Evolutionary conservation across 1,140 invertebrate genomes (phyloP).

Genomic region (Pygmarrhopalites habei): DNA sequence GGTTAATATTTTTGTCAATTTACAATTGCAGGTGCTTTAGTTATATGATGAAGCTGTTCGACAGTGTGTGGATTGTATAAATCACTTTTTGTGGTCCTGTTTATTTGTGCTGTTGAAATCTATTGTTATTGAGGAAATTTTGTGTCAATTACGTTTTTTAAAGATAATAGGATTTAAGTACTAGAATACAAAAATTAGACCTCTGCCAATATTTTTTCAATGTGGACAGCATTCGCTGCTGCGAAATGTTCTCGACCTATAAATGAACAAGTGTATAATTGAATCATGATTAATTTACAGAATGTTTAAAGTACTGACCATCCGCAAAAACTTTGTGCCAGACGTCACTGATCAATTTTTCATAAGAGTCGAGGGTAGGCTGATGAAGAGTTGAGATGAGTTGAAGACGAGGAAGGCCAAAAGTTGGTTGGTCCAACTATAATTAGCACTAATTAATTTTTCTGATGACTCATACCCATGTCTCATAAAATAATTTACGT

Average conservation of each 20-base stretch:
- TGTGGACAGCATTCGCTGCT: background rate
- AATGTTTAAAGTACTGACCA: too few relatives aligned
- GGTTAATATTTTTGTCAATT: too few relatives aligned
- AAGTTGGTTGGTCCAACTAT: conserved; percentile 2
- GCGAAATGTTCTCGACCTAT: background rate
- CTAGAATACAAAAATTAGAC: too few relatives aligned
- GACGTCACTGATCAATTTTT: background rate
- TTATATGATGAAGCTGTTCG: background rate
- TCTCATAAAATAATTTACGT: background rate
- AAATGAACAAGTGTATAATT: too few relatives aligned
- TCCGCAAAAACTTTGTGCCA: background rate
- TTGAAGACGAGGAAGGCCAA: background rate
- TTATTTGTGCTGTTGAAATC: background rate
- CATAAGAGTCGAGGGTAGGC: background rate
- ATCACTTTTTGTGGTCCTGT: background rate
- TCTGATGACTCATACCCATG: background rate
- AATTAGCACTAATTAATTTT: background rate
- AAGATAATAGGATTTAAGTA: too few relatives aligned
- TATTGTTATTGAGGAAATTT: background rate
- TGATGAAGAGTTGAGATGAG: background rate
- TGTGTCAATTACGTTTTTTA: background rate
- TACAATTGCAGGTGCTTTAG: background rate
- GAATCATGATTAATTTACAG: too few relatives aligned
- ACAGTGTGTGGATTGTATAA: conserved; percentile 4
- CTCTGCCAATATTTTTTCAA: background rate